Percentiles rank a stretch among this genome's conserved stretches.
These are phyloP conservation scores for Perdix hodgsoniae DNA, from an alignment of 2,797 vertebrate genomes.

Conservation along the genomic window DNA sequence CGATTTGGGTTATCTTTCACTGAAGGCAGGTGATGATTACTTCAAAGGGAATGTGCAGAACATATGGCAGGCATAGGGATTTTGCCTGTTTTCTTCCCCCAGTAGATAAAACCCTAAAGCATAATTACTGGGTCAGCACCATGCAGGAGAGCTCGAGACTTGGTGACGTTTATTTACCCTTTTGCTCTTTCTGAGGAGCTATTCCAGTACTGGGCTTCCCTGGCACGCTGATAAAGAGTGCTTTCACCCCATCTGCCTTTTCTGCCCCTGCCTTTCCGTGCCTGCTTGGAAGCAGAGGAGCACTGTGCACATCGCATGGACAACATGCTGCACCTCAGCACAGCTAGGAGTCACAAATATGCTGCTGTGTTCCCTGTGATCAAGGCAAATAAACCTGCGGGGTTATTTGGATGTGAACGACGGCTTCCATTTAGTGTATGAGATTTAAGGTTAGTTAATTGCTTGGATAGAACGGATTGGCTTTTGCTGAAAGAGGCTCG, in stretches of 20 bases:
- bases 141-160: not conserved
- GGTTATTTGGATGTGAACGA: not conserved
- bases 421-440: not conserved
- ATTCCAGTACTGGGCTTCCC: not conserved
- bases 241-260: not conserved
- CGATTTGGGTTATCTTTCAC: slow-evolving; percentile 42
- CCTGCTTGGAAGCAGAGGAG: not conserved
- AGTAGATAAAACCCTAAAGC: not conserved
- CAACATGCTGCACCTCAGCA: not conserved
- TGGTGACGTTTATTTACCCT: not conserved
- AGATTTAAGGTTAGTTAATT: not conserved
- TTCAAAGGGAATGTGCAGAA: slow-evolving; percentile 30
- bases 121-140: not conserved
- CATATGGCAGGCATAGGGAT: not conserved
- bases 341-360: not conserved
- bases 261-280: not conserved
- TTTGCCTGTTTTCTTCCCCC: not conserved
- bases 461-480: not conserved
- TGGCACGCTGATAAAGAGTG: not conserved
- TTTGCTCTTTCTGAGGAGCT: not conserved
- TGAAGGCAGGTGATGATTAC: not conserved
- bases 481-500: not conserved
- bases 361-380: not conserved
- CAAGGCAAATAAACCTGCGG: not conserved
- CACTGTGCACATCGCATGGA: not conserved